These are phyloP conservation scores for Oreortyx pictus DNA, from an alignment of 2,797 vertebrate species.

Conservation along the genomic window DNA sequence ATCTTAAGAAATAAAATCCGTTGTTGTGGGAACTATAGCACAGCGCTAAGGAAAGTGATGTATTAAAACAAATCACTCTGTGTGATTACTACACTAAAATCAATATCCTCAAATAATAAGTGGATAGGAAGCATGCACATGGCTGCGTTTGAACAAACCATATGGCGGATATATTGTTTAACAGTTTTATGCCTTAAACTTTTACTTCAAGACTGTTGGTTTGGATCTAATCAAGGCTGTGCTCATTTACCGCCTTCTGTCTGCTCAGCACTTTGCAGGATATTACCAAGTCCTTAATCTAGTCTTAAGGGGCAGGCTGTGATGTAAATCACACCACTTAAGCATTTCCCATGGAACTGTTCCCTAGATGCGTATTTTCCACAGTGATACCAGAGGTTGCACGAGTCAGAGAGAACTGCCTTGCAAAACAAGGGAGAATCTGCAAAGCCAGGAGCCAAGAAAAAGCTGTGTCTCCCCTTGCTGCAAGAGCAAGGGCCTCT, in stretches of 20 bases:
- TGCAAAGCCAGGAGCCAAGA: neutral
- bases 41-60: neutral
- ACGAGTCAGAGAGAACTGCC: neutral
- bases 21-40: neutral
- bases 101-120: constrained; percentile 40
- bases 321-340: neutral
- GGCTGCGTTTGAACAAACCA: neutral
- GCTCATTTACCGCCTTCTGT: neutral
- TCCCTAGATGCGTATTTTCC: neutral
- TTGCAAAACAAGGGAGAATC: neutral
- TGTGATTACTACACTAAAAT: constrained; percentile 15
- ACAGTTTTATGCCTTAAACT: neutral
- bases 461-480: neutral
- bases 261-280: neutral
- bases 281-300: neutral
- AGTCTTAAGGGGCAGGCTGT: neutral
- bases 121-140: neutral
- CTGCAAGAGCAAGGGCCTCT: rapidly evolving
- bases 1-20: neutral
- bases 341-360: neutral
- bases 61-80: constrained; percentile 42
- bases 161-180: neutral
- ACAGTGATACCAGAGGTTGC: neutral
- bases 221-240: neutral
- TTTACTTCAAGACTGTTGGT: neutral